Base-by-base conservation (phyloP, 2,888 invertebrate species). In the Napeogenes sylphis region DNA sequence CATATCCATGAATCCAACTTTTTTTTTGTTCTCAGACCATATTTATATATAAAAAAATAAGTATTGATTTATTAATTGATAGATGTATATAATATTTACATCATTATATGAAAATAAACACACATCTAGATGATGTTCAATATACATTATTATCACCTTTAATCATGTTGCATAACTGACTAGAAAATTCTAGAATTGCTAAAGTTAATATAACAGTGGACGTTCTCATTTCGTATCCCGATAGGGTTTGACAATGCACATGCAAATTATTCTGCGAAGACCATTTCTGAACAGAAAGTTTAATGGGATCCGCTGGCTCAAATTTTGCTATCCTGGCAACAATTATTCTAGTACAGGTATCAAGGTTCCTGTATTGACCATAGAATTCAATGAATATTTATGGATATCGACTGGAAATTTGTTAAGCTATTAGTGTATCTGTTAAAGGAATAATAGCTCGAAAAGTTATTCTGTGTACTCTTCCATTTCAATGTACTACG, bases 211-310 rank as follows among this genome's bases (percentile, higher is more conserved):
- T 75, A 80, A 79, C 80, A 81, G 77, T 81, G 83, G 78, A 78
- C 80, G 78, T 81, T 77, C 79, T 79, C 79, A 80, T 84, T 84
- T 73, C 79, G 70, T 82, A 82, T 75, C 83, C 83, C 83, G 82
- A 89, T 88, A 85, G 84, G 83, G 84, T 85, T 84, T 84, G 87
- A 88, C 88, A 88, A 89, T 88, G 84, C 84, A 83, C 82, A 89
- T 89, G 89, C 87, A 89, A 88, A 90, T 89, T 86, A 82, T 82
- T 80, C 80, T 73, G 82, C 80, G 81, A 82, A 80, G 80, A 79
- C 81, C 84, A 80, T 81, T 83, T 76, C 79, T 78, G 79, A 75
- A 75, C 80, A 78, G 82, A 82, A 90, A 89, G 82, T 88, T 87
- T 85, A 87, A 88, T 86, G 79, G 85, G 77, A 77, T 78, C 74